Evolutionary conservation across 2,888 invertebrate genomes (phyloP).

Genomic region (Drosophila multiciliata): DNA sequence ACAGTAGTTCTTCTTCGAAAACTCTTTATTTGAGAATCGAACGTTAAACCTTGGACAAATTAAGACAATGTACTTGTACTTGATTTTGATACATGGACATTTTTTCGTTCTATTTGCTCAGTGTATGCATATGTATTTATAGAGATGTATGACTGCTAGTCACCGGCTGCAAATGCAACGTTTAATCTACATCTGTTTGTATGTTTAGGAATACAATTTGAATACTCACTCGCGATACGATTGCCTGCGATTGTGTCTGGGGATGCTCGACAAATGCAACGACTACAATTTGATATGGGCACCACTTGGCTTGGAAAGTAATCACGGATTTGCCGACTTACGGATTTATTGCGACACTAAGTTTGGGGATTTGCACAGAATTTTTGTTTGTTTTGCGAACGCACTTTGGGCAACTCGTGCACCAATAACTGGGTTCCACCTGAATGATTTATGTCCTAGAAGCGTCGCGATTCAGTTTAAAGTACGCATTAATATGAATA

Average conservation of each 20-base stretch:
- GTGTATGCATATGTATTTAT: constrained; percentile 14
- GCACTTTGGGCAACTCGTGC: constrained; percentile 19
- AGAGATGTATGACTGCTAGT: constrained; percentile 8
- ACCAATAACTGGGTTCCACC: constrained; percentile 21
- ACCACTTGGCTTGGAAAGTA: constrained; percentile 1
- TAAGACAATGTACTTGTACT: neutral
- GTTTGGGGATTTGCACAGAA: constrained; percentile 5
- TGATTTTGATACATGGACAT: neutral
- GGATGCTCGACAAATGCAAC: neutral
- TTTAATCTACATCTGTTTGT: constrained; percentile 16
- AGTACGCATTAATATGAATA: constrained; percentile 34
- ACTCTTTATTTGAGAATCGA: neutral
- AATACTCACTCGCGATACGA: constrained; percentile 31
- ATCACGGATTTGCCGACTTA: constrained; percentile 15
- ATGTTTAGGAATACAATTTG: constrained; percentile 5
- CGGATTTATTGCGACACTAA: constrained; percentile 11
- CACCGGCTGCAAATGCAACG: constrained; percentile 20
- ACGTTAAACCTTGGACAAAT: neutral
- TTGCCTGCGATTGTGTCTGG: constrained; percentile 5
- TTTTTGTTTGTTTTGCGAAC: neutral
- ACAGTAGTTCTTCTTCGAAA: neutral
- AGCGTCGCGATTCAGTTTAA: constrained; percentile 22
- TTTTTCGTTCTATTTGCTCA: neutral
- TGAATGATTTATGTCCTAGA: constrained; percentile 42
- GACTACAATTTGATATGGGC: constrained; percentile 11